These are phyloP conservation scores for Microdon myrmicae DNA, from an alignment of 2,888 invertebrate species.

Conservation along the genomic window DNA sequence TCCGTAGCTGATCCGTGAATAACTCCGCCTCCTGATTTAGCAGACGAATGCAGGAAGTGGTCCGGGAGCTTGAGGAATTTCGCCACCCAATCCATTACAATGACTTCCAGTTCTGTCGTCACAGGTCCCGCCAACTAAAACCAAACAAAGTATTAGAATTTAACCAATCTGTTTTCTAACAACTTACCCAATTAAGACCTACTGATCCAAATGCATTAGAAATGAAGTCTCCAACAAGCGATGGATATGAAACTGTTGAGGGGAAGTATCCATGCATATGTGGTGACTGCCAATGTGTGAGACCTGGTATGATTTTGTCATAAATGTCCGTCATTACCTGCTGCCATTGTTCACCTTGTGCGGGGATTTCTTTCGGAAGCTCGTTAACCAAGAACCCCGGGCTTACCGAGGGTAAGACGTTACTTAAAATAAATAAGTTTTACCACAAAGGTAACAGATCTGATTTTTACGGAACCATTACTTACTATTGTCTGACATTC, in stretches of 20 bases:
- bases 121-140: constrained; percentile 78
- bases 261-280: constrained; percentile 71
- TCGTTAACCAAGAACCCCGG: constrained; percentile 9
- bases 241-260: constrained; percentile 69
- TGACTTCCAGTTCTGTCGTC: constrained; percentile 86
- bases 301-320: constrained; percentile 29
- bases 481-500: too few species aligned
- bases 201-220: constrained; percentile 76
- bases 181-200: constrained; percentile 83
- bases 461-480: too few species aligned
- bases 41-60: constrained; percentile 77
- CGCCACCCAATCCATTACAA: constrained; percentile 88
- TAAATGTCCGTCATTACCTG: constrained; percentile 5
- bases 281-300: constrained; percentile 72
- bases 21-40: constrained; percentile 79
- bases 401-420: constrained; percentile 8
- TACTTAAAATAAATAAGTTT: not conserved
- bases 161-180: not conserved
- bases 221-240: constrained; percentile 71
- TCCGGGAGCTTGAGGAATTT: constrained; percentile 82
- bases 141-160: constrained; percentile 6
- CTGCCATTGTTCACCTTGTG: constrained; percentile 2
- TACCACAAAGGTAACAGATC: too few species aligned
- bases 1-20: constrained; percentile 86
- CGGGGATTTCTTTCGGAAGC: constrained; percentile 6